These are phyloP conservation scores for Saxidomus purpurata DNA, from an alignment of 1,140 invertebrate genomes.

Conservation along the genomic window DNA sequence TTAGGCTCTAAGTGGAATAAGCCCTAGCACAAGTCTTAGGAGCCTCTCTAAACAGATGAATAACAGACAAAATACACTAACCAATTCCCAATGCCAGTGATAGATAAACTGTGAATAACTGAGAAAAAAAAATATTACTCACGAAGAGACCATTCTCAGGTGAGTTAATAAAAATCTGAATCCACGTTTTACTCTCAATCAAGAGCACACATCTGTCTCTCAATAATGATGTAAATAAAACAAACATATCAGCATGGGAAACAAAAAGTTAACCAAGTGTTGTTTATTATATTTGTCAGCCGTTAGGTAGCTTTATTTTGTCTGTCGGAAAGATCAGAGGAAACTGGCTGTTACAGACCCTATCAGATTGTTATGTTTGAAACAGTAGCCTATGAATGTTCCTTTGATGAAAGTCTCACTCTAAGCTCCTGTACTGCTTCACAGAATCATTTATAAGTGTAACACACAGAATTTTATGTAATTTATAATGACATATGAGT, in stretches of 20 bases:
- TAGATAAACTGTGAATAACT: too few relatives aligned
- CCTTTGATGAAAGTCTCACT: constrained; percentile 11
- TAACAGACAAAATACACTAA: too few relatives aligned
- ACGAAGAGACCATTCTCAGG: too few relatives aligned
- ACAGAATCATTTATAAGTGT: background rate
- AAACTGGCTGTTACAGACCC: background rate
- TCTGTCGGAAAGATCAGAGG: background rate
- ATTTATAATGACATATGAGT: too few relatives aligned
- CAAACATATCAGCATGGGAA: constrained; percentile 28
- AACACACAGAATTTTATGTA: too few relatives aligned
- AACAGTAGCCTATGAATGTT: background rate
- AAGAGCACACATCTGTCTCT: background rate
- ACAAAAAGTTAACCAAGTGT: constrained; percentile 4
- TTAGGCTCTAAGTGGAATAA: too few relatives aligned
- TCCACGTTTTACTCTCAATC: background rate
- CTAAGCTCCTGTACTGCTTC: background rate
- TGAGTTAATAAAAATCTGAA: constrained; percentile 13
- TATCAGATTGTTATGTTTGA: constrained; percentile 30
- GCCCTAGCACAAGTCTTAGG: too few relatives aligned
- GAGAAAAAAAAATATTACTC: too few relatives aligned
- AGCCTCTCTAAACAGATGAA: too few relatives aligned
- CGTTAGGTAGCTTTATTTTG: constrained; percentile 9
- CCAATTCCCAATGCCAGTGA: too few relatives aligned
- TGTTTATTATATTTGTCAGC: constrained; percentile 50
- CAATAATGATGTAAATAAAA: constrained; percentile 40